Evolutionary conservation across 2,888 invertebrate species (phyloP).

Genomic region (Drosophila demipolita): DNA sequence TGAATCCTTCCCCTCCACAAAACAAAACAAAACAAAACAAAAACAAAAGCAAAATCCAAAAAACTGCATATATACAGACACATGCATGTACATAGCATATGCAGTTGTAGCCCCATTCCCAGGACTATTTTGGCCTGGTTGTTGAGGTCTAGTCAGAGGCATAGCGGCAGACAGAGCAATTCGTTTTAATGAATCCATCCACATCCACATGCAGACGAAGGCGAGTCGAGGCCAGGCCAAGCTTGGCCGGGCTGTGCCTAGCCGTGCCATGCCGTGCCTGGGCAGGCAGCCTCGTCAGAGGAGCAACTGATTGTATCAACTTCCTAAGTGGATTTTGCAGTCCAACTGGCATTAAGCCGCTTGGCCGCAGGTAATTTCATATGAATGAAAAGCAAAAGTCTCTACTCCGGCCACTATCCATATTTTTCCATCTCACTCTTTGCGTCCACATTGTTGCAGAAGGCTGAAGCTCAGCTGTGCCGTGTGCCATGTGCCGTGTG

Average conservation of each 20-base stretch:
- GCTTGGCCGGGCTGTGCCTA: constrained; percentile 5
- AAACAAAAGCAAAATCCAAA: constrained; percentile 42
- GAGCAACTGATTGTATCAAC: constrained; percentile 80
- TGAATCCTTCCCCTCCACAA: constrained; percentile 55
- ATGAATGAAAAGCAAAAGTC: constrained; percentile 81
- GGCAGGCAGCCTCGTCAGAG: constrained; percentile 57
- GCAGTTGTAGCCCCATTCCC: constrained; percentile 45
- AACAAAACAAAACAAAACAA: constrained; percentile 18
- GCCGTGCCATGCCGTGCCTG: not conserved
- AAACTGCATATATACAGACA: constrained; percentile 35
- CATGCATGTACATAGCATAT: constrained; percentile 28
- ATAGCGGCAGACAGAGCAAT: constrained; percentile 64
- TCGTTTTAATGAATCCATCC: constrained; percentile 82
- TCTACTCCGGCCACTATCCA: constrained; percentile 40
- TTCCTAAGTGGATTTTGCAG: constrained; percentile 81
- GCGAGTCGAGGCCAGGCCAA: constrained; percentile 10
- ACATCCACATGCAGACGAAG: constrained; percentile 70
- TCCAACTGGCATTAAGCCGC: constrained; percentile 81
- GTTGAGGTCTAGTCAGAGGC: constrained; percentile 19
- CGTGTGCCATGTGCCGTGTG: not conserved
- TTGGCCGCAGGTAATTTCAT: constrained; percentile 82
- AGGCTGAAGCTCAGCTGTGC: constrained; percentile 6
- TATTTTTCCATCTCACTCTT: not conserved
- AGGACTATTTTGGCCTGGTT: constrained; percentile 48
- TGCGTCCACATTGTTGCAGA: constrained; percentile 21